phyloP scores from a whole-genome alignment of 2,888 invertebrate species.

The Melinopterus prodromus region DNA sequence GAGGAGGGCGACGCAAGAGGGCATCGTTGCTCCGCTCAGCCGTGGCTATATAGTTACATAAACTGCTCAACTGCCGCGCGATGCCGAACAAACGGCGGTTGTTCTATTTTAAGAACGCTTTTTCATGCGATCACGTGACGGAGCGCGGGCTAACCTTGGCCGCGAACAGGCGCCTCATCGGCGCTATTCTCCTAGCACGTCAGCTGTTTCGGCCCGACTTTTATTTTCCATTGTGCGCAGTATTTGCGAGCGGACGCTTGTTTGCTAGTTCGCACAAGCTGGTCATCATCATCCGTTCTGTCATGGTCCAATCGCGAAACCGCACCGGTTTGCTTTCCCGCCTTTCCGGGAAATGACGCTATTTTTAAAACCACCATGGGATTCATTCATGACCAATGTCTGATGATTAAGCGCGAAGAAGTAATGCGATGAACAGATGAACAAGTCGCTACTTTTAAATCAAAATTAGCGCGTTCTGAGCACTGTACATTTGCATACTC shows the following conservation, averaged over 20 bases:
- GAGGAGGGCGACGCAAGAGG: background rate
- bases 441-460: no score
- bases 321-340: background rate
- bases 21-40: background rate
- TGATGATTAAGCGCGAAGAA: background rate
- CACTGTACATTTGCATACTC: no score
- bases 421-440: no score
- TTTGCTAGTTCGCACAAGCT: background rate
- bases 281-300: no score
- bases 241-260: background rate
- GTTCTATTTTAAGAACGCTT: conserved; percentile 51
- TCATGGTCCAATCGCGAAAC: background rate
- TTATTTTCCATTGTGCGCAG: background rate
- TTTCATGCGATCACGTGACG: conserved; percentile 45
- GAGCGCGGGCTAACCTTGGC: conserved; percentile 21
- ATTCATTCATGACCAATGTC: background rate
- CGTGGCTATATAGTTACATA: background rate
- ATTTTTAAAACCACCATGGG: background rate
- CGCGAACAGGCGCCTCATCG: conserved; percentile 24
- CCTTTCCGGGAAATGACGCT: background rate
- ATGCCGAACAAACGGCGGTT: conserved; percentile 4
- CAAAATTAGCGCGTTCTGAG: no score
- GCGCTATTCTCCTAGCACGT: conserved; percentile 9
- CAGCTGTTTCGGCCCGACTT: conserved; percentile 4
- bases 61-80: background rate